These are phyloP conservation scores for Sesia bembeciformis DNA, from an alignment of 2,888 invertebrate species.

Conservation along the genomic window DNA sequence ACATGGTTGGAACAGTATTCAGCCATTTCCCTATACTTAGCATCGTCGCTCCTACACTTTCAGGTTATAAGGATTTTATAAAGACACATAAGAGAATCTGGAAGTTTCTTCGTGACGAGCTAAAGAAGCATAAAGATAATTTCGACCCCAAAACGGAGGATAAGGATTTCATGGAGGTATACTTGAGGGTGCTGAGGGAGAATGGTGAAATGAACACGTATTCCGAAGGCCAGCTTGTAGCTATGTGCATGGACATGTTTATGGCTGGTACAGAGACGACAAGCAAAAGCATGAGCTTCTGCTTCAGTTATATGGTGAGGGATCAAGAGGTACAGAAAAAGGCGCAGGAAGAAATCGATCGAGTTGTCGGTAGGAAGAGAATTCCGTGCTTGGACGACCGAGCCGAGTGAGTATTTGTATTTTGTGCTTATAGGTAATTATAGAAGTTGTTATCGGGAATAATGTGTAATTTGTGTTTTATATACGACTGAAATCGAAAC, in stretches of 20 bases:
- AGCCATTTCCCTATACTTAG: constrained; percentile 85
- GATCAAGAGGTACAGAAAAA: constrained; percentile 82
- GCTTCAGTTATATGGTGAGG: constrained; percentile 82
- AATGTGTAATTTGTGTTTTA: neutral
- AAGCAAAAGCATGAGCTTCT: constrained; percentile 84
- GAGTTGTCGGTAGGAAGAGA: constrained; percentile 80
- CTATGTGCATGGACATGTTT: constrained; percentile 89
- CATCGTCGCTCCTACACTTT: constrained; percentile 81
- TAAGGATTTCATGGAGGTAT: constrained; percentile 88
- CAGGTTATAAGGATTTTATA: constrained; percentile 84
- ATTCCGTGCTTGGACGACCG: constrained; percentile 82
- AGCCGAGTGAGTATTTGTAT: constrained; percentile 67
- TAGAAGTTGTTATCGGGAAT: too few relatives aligned
- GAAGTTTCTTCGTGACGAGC: constrained; percentile 81
- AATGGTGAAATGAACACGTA: constrained; percentile 73
- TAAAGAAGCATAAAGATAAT: constrained; percentile 80
- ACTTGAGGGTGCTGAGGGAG: constrained; percentile 79
- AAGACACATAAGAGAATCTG: constrained; percentile 81
- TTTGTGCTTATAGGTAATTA: too few relatives aligned
- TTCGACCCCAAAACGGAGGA: constrained; percentile 75
- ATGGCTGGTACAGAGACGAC: constrained; percentile 92
- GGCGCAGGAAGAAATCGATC: constrained; percentile 85
- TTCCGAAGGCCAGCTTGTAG: constrained; percentile 83
- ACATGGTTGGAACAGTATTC: constrained; percentile 87
- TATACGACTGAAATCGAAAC: neutral